A percentile compares a stretch with the other conserved stretches of the same genome.
Conservation (phyloP, 2,888 invertebrate genomes). For the Hirtodrosophila alboralis region DNA sequence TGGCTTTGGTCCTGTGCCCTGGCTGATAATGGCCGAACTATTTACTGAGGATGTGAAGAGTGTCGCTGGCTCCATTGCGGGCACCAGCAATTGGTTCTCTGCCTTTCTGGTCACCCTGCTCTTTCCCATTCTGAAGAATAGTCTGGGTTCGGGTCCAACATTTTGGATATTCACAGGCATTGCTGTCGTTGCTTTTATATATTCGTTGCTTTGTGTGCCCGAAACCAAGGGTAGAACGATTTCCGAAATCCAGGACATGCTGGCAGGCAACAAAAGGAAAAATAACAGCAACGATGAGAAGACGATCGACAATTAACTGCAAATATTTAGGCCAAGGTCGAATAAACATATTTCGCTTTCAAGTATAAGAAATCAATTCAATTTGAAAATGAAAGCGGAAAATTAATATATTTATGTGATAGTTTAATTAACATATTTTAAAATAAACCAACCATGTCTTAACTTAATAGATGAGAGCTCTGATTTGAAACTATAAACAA, state of each 20-base stretch:
- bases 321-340: too few relatives aligned
- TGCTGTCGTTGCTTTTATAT: conserved; percentile 87
- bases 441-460: too few relatives aligned
- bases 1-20: conserved; percentile 93
- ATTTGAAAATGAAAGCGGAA: too few relatives aligned
- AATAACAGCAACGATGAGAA: conserved; percentile 1
- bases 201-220: conserved; percentile 86
- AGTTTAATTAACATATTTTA: too few relatives aligned
- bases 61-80: conserved; percentile 89
- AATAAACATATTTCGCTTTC: too few relatives aligned
- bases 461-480: too few relatives aligned
- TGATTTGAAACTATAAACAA: too few relatives aligned
- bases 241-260: conserved; percentile 70
- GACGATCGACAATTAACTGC: not conserved
- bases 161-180: conserved; percentile 90
- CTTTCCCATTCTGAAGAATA: conserved; percentile 86
- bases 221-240: conserved; percentile 85
- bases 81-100: conserved; percentile 91
- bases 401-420: too few relatives aligned
- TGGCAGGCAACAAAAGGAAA: conserved; percentile 47
- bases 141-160: conserved; percentile 87
- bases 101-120: conserved; percentile 91
- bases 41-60: conserved; percentile 91
- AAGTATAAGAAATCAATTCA: too few relatives aligned
- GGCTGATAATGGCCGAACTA: conserved; percentile 89